phyloP scores from a whole-genome alignment of 2,797 vertebrate species.

The Urocyon cinereoargenteus region DNA sequence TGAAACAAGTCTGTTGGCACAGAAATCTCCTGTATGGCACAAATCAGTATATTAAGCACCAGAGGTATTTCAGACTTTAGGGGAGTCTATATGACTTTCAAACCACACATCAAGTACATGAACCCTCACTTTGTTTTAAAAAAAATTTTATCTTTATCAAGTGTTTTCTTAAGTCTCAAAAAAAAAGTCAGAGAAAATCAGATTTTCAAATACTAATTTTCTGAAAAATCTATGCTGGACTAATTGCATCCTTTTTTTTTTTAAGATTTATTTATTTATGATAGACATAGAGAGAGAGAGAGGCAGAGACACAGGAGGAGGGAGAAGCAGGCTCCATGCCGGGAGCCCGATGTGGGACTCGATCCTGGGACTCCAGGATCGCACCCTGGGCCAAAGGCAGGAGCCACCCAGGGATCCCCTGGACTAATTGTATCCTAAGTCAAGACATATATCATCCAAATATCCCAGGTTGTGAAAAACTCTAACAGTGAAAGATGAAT shows the following conservation, averaged over 20 bases:
- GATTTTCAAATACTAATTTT: neutral
- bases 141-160: neutral
- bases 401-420: too few relatives aligned
- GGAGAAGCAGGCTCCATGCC: too few relatives aligned
- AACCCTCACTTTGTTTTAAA: neutral
- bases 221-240: neutral
- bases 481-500: neutral
- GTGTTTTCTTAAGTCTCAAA: neutral
- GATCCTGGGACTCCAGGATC: too few relatives aligned
- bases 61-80: neutral
- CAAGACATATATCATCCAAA: neutral
- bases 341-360: too few relatives aligned
- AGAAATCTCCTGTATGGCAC: neutral
- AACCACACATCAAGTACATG: neutral
- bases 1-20: neutral
- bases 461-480: neutral
- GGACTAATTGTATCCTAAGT: neutral
- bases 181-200: neutral
- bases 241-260: neutral
- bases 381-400: too few relatives aligned
- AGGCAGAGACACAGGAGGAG: too few relatives aligned
- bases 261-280: too few relatives aligned
- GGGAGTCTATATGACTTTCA: neutral
- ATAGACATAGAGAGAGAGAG: too few relatives aligned
- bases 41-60: neutral